Evolutionary conservation across 2,797 vertebrate genomes (phyloP).

Genomic region (Sebastolobus altivelis): DNA sequence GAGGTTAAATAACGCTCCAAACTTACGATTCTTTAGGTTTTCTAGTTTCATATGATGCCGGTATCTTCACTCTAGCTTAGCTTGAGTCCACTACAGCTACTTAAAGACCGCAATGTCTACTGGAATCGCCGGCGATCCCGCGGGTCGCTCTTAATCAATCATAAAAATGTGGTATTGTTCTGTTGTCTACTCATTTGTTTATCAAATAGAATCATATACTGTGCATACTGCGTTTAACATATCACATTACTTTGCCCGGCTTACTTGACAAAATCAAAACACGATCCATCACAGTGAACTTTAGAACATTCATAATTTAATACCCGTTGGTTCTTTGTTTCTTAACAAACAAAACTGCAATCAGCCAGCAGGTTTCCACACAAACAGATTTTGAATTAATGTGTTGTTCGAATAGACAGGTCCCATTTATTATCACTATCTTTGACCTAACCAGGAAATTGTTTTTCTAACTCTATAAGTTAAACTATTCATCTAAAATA

Average conservation of each 20-base stretch:
- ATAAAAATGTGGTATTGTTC: conserved; percentile 3
- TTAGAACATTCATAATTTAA: conserved; percentile 38
- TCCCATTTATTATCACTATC: conserved; percentile 64
- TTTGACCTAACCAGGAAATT: conserved; percentile 72
- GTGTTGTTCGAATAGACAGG: conserved; percentile 45
- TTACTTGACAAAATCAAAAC: conserved; percentile 33
- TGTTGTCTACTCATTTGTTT: not conserved
- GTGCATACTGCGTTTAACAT: conserved; percentile 11
- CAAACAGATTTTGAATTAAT: conserved; percentile 56
- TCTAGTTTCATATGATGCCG: no score
- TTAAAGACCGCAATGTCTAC: no score
- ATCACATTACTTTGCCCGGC: conserved; percentile 36
- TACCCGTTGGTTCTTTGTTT: conserved; percentile 36
- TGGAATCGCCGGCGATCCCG: no score
- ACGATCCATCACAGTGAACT: conserved; percentile 46
- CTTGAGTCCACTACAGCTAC: no score
- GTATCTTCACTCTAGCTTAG: no score
- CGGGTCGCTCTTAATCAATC: not conserved
- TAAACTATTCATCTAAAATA: conserved; percentile 65
- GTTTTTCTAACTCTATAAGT: conserved; percentile 63
- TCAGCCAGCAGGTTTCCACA: conserved; percentile 42
- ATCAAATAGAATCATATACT: not conserved
- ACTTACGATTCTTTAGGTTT: no score
- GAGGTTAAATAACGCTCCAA: no score
- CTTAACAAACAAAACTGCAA: conserved; percentile 47